Evolutionary conservation across 2,113 vertebrate species (phyloP).

Genomic region (Zosterops japonicus): DNA sequence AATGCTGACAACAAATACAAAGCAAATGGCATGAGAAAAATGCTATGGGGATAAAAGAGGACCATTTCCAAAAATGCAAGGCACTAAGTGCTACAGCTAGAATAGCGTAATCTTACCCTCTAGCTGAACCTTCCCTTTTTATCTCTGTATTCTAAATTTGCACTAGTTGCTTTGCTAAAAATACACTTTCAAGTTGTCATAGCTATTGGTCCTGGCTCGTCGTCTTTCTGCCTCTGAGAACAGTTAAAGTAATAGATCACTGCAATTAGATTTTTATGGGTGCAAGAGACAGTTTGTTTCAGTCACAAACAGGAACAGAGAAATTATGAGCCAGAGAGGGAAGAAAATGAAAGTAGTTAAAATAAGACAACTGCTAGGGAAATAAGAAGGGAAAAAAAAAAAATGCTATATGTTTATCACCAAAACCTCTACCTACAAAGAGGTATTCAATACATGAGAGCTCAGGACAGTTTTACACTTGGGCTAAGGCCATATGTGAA

Average conservation of each 20-base stretch:
- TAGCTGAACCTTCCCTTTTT: conserved; percentile 44
- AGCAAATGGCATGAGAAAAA: neutral
- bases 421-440: neutral
- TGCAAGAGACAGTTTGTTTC: conserved; percentile 3
- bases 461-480: neutral
- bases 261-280: conserved; percentile 17
- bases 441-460: accelerated
- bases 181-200: conserved; percentile 37
- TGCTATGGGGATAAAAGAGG: neutral
- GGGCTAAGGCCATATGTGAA: neutral
- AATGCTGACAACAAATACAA: neutral
- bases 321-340: neutral
- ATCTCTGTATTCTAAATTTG: conserved; percentile 57
- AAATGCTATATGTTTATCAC: neutral
- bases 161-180: conserved; percentile 48
- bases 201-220: conserved; percentile 31
- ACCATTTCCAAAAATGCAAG: neutral
- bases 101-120: conserved; percentile 45
- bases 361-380: neutral
- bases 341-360: neutral
- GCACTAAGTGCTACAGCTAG: neutral
- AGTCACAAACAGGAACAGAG: neutral
- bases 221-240: conserved; percentile 17
- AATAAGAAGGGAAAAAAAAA: neutral
- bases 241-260: conserved; percentile 45